Evolutionary conservation across 2,888 invertebrate genomes (phyloP).

Genomic region (Dynastes tityus): DNA sequence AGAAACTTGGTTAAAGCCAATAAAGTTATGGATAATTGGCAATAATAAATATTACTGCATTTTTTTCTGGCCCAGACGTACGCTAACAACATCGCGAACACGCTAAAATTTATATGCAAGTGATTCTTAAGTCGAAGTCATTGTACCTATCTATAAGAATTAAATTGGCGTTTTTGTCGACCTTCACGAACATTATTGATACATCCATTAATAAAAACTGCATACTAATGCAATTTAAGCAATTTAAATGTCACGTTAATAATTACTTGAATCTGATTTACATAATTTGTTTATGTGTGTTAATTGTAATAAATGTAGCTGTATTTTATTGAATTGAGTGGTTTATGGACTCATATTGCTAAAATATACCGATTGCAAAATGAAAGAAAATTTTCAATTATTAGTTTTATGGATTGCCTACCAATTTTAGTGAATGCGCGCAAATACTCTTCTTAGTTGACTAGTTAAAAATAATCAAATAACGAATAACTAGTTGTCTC

Average conservation of each 20-base stretch:
- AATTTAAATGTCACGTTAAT: conserved; percentile 29
- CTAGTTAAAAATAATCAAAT: too few species aligned
- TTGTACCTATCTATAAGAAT: conserved; percentile 23
- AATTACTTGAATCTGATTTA: background rate
- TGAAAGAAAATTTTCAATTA: too few species aligned
- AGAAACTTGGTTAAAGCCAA: too few species aligned
- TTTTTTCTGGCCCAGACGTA: background rate
- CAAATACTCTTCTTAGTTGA: too few species aligned
- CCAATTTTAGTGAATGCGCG: too few species aligned
- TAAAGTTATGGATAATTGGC: background rate
- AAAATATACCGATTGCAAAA: too few species aligned
- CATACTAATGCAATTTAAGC: conserved; percentile 27
- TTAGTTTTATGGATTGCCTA: too few species aligned
- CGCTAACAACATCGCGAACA: background rate
- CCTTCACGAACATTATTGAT: conserved; percentile 28
- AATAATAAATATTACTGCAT: conserved; percentile 6
- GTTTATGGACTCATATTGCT: too few species aligned
- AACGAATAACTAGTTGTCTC: too few species aligned
- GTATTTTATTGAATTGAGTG: too few species aligned
- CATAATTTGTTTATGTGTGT: background rate
- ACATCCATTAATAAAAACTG: conserved; percentile 19
- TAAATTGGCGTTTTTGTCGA: conserved; percentile 22
- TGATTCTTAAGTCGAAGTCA: conserved; percentile 21
- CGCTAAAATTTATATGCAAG: background rate
- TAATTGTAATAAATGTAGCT: too few species aligned